Evolutionary conservation across 2,888 invertebrate species (phyloP).

Genomic region (Axea sp.): DNA sequence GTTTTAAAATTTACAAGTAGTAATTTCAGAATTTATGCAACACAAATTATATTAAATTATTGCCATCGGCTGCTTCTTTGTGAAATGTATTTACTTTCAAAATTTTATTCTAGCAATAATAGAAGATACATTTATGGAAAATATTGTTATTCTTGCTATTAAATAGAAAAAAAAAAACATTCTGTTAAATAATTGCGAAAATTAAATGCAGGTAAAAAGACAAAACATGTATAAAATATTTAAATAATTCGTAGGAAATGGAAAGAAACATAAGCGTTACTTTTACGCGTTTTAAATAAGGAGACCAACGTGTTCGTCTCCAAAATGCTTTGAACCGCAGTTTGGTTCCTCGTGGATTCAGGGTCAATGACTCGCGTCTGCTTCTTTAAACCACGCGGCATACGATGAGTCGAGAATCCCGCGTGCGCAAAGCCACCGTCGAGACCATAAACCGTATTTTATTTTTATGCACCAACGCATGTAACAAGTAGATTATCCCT

Average conservation of each 20-base stretch:
- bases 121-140: too few relatives aligned
- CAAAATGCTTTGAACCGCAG: conserved; percentile 62
- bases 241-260: too few relatives aligned
- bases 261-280: too few relatives aligned
- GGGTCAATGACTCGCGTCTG: conserved; percentile 44
- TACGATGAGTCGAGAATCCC: conserved; percentile 36
- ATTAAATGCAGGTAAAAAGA: too few relatives aligned
- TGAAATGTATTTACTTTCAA: too few relatives aligned
- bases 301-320: too few relatives aligned
- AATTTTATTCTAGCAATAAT: too few relatives aligned
- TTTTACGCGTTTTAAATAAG: too few relatives aligned
- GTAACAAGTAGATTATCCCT: conserved; percentile 26
- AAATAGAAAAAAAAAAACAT: too few relatives aligned
- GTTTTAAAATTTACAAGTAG: conserved; percentile 11
- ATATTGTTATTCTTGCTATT: too few relatives aligned
- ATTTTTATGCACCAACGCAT: conserved; percentile 50
- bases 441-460: conserved; percentile 53
- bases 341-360: conserved; percentile 33
- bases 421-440: conserved; percentile 29
- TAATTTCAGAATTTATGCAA: conserved; percentile 8
- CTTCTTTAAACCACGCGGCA: conserved; percentile 53
- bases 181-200: too few relatives aligned
- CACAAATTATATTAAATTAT: conserved; percentile 6
- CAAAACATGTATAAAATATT: too few relatives aligned
- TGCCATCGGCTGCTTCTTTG: not conserved